phyloP scores from a whole-genome alignment of 2,888 invertebrate genomes.

The Neoscelio sp. region DNA sequence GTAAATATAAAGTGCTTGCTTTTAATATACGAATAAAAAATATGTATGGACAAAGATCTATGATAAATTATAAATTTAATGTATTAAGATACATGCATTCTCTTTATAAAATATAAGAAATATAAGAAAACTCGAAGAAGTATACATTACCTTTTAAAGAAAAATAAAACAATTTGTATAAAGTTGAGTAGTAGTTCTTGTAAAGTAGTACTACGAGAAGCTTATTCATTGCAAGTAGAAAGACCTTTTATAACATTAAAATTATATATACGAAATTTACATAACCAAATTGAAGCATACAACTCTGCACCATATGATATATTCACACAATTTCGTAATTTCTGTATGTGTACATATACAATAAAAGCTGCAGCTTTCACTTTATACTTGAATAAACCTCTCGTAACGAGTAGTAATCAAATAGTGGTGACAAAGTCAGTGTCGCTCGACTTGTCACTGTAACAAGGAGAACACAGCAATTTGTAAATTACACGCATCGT shows the following conservation, averaged over 20 bases:
- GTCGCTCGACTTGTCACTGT: slow-evolving; percentile 48
- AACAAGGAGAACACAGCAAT: slow-evolving; percentile 56
- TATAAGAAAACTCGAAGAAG: background rate
- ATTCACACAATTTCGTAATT: slow-evolving; percentile 46
- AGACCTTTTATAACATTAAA: slow-evolving; percentile 35
- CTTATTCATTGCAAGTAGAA: slow-evolving; percentile 9
- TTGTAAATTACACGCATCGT: slow-evolving; percentile 62
- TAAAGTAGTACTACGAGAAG: background rate
- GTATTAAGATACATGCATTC: no score
- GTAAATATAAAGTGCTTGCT: slow-evolving; percentile 1
- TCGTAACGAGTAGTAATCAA: slow-evolving; percentile 63
- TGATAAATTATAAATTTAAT: slow-evolving; percentile 1
- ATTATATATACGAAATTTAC: slow-evolving; percentile 39
- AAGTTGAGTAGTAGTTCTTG: slow-evolving; percentile 1
- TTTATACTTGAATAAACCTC: slow-evolving; percentile 55
- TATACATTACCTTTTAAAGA: no score
- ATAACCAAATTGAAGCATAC: slow-evolving; percentile 42
- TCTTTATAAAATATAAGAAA: no score
- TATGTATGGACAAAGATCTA: background rate
- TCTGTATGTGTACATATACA: slow-evolving; percentile 15
- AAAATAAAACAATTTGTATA: slow-evolving; percentile 26
- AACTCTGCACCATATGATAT: slow-evolving; percentile 12
- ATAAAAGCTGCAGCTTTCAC: slow-evolving; percentile 45
- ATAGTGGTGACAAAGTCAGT: slow-evolving; percentile 57
- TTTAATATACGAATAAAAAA: slow-evolving; percentile 8